phyloP scores from a whole-genome alignment of 2,888 invertebrate genomes.

The Eucera pruinosa region DNA sequence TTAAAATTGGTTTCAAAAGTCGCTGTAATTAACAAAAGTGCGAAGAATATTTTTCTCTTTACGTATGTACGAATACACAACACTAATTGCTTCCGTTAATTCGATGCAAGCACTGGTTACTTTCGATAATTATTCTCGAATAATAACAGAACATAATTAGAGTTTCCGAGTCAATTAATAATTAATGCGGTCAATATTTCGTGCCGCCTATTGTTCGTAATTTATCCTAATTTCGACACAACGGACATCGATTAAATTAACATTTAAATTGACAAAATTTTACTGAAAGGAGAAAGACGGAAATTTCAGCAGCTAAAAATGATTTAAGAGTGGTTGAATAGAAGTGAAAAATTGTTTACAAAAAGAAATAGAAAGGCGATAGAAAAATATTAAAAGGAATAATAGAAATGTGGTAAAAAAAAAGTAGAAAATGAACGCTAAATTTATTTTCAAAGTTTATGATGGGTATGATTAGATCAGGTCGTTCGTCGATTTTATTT shows the following conservation, averaged over 20 bases:
- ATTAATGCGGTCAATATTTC: constrained; percentile 6
- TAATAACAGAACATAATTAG: neutral
- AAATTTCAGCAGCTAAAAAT: neutral
- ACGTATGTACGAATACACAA: neutral
- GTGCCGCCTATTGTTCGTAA: neutral
- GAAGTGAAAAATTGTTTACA: no score
- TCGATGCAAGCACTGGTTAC: neutral
- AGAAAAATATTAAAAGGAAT: no score
- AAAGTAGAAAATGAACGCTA: neutral
- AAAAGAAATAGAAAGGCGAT: no score
- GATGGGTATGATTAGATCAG: neutral
- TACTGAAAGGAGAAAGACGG: neutral
- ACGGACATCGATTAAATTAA: neutral
- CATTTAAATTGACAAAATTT: neutral
- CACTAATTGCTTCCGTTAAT: constrained; percentile 12
- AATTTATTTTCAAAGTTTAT: neutral
- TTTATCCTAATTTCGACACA: neutral
- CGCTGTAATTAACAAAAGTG: no score
- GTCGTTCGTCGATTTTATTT: neutral
- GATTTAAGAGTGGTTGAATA: no score
- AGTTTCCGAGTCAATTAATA: constrained; percentile 9
- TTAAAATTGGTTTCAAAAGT: no score
- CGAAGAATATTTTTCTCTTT: neutral
- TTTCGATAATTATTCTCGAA: constrained; percentile 17
- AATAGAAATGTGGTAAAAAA: neutral